Evolutionary conservation across 2,888 invertebrate species (phyloP), one percentile per base, ranked within the genome.

Genomic region (Sinhomidia bicolor): DNA sequence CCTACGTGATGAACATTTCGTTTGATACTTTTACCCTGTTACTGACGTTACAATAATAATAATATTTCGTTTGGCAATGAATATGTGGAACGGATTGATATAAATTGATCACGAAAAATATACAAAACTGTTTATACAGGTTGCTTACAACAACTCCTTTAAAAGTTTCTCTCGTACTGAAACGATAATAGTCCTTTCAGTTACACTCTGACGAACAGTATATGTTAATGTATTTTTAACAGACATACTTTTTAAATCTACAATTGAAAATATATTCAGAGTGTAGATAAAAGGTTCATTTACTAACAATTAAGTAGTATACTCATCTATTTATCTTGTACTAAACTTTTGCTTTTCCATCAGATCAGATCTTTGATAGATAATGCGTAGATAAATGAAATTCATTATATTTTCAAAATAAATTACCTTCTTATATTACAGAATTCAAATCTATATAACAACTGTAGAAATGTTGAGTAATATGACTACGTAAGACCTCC

Each of bases 1-100:
- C 44, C 44, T 57, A 57, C n/a, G 1, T 12, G 14, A 65, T 32
- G 29, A 32, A 65, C 62, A 32, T 36, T 32, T 23, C n/a, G 2
- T n/a, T n/a, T n/a, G 62, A 26, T 65, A 17, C 17, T n/a, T 65
- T n/a, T 65, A 65, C 65, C 65, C 65, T 65, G 65, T 65, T 36
- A 17, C 14, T 65, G 65, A 51, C 44, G 2, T n/a, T 47, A 26
- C 51, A 47, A 17, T 47, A 26, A 7, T 47, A 47, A 54, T 36
- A 41, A 17, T 68, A 29, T 62, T 62, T 12, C 17, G 17, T 71
- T 71, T 83, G 83, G 83, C 83, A 71, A 83, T 68, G 68, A 29
- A 54, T 71, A 41, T 26, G 68, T 71, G 83, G 83, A 71, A 83
- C 71, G 71, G 83, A 71, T 83, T 74, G 44, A 71, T 74, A 74